These are phyloP conservation scores for Zalophus californianus DNA, from an alignment of 2,797 vertebrate species.

Conservation along the genomic window DNA sequence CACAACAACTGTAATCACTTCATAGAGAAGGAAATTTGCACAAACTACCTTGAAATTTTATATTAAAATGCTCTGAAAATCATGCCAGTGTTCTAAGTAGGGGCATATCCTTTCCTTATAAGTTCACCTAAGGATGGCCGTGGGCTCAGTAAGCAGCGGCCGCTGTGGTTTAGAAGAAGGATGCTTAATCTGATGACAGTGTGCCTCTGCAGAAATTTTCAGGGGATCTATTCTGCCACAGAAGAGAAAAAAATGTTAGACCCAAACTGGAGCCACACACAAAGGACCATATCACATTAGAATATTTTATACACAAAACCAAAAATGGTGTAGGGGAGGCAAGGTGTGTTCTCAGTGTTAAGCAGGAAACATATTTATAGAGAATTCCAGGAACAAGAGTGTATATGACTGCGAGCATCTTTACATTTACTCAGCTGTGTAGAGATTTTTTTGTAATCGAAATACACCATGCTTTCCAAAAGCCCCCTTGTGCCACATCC, in stretches of 20 bases:
- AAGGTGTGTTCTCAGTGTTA: not conserved
- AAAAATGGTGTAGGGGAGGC: not conserved
- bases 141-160: not conserved
- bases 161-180: not conserved
- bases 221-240: not conserved
- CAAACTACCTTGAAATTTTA: not conserved
- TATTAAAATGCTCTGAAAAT: not conserved
- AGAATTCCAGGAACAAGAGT: not conserved
- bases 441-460: constrained; percentile 29
- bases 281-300: not conserved
- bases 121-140: not conserved
- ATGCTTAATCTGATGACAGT: not conserved
- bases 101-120: not conserved
- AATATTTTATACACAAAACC: not conserved
- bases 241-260: not conserved
- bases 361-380: not conserved
- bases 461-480: constrained; percentile 61
- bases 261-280: not conserved
- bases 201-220: constrained; percentile 39
- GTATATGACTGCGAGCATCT: not conserved
- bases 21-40: not conserved
- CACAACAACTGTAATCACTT: constrained; percentile 11
- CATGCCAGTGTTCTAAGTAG: not conserved
- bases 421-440: constrained; percentile 24
- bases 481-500: constrained; percentile 65